Evolutionary conservation across 2,113 vertebrate genomes (phyloP).

Genomic region (Rhegmatorhina hoffmannsi): DNA sequence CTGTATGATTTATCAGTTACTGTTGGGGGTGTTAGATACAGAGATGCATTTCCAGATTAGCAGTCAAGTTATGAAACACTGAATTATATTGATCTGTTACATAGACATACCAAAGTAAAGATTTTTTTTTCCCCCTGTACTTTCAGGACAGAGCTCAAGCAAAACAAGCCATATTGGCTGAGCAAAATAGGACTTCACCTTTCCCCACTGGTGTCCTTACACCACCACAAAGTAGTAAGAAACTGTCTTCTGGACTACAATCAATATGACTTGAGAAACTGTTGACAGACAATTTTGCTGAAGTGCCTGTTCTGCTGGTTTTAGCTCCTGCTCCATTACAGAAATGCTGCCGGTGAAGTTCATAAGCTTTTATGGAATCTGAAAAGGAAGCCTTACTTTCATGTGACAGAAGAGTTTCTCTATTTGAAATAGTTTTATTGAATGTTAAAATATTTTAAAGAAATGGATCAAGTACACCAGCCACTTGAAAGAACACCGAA

Average conservation of each 20-base stretch:
- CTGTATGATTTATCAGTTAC: background rate
- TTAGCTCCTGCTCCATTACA: background rate
- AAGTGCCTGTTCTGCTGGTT: conserved; percentile 63
- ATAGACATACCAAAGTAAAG: background rate
- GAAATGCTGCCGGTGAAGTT: conserved; percentile 51
- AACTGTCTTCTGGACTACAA: conserved; percentile 56
- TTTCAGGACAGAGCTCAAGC: conserved; percentile 86
- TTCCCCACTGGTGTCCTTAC: conserved; percentile 89
- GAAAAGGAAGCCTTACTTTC: conserved; percentile 27
- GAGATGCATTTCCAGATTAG: background rate
- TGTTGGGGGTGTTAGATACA: background rate
- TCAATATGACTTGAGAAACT: conserved; percentile 38
- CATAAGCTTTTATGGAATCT: conserved; percentile 50
- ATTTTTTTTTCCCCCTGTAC: background rate
- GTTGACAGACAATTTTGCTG: conserved; percentile 22
- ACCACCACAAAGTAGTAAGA: conserved; percentile 91
- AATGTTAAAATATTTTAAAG: conserved; percentile 65
- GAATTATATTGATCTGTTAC: background rate
- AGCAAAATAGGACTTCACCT: conserved; percentile 78
- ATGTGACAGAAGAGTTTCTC: conserved; percentile 9
- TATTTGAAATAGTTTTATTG: conserved; percentile 71
- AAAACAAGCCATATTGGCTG: conserved; percentile 81
- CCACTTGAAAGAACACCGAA: conserved; percentile 81
- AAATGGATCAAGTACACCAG: conserved; percentile 76
- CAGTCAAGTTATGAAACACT: background rate